Conservation (phyloP, 2,888 invertebrate species). For the Hypomecis punctinalis region DNA sequence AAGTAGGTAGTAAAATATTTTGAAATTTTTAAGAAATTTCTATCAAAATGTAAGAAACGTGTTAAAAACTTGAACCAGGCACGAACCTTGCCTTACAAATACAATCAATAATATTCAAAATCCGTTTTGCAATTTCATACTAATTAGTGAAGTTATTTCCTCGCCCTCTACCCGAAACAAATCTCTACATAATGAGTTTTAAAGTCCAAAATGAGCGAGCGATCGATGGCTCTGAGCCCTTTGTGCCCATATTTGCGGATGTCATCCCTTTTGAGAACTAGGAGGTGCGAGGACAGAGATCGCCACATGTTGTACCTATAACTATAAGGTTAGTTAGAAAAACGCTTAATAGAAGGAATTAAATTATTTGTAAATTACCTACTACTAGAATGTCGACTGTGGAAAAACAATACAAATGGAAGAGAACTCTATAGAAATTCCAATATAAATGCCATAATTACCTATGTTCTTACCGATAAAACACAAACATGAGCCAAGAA, state of each 20-base stretch:
- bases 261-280: slow-evolving; percentile 11
- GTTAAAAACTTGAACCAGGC: too few species aligned
- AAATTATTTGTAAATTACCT: background rate
- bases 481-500: too few species aligned
- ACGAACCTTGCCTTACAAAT: background rate
- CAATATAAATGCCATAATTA: too few species aligned
- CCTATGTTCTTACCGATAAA: too few species aligned
- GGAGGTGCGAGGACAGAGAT: background rate
- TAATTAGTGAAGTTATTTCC: background rate
- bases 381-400: too few species aligned
- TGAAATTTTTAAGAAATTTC: too few species aligned
- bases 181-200: slow-evolving; percentile 16
- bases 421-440: too few species aligned
- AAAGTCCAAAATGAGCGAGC: slow-evolving; percentile 16
- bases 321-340: background rate
- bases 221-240: background rate
- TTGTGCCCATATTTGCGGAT: slow-evolving; percentile 8
- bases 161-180: slow-evolving; percentile 1
- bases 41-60: too few species aligned
- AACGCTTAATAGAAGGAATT: background rate
- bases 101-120: background rate
- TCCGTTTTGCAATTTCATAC: background rate
- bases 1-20: too few species aligned
- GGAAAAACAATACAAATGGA: too few species aligned
- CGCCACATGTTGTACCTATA: slow-evolving; percentile 4